phyloP scores from a whole-genome alignment of 2,797 vertebrate species.

The Eidolon dupreanum region DNA sequence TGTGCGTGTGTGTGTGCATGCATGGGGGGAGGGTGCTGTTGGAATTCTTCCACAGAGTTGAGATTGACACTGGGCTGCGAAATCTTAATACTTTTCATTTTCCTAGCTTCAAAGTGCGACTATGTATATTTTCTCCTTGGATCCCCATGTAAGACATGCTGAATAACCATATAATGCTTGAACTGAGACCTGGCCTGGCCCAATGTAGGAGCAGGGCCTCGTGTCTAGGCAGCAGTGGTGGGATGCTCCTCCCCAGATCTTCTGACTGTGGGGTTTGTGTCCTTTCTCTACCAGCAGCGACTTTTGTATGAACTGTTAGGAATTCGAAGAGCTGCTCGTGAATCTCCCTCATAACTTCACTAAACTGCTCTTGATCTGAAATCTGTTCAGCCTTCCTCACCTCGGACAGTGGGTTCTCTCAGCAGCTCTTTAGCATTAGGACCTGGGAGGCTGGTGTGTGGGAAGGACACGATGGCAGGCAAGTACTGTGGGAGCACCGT shows the following conservation, averaged over 20 bases:
- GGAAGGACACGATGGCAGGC: background rate
- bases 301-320: background rate
- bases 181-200: background rate
- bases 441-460: background rate
- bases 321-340: slow-evolving; percentile 3
- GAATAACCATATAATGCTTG: background rate
- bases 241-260: background rate
- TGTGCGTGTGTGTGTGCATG: no score
- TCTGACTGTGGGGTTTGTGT: background rate
- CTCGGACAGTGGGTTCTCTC: background rate
- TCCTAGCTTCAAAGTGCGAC: background rate
- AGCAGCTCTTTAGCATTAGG: background rate
- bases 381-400: background rate
- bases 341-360: slow-evolving; percentile 1
- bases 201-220: background rate
- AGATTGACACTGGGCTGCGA: background rate
- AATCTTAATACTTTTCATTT: slow-evolving; percentile 1
- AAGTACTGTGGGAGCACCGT: fast-evolving
- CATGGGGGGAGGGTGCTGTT: fast-evolving
- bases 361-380: background rate
- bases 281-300: background rate
- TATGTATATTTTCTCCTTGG: background rate
- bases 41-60: background rate
- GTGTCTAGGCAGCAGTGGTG: background rate
- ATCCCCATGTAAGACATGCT: background rate